Base-by-base conservation (phyloP, 2,888 invertebrate species). In the Apodemia duryi region DNA sequence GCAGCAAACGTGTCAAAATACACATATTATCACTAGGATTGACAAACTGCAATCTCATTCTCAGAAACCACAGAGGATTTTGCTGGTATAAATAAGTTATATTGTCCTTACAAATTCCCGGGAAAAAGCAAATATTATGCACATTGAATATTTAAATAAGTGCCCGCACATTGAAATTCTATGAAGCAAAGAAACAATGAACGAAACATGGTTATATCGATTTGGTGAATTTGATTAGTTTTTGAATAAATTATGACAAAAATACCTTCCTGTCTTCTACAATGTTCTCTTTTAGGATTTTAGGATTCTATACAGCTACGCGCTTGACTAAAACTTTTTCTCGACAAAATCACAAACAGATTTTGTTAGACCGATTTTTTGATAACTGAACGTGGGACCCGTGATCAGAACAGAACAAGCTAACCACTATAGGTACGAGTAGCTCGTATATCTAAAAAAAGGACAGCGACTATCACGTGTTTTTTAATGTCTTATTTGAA, bases 401-500 rank as follows among this genome's bases (percentile, higher is more conserved):
- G 6, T 38, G 6, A 38, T 5, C 38, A 38, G 38, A 38, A 6
- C 3, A 38, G 6, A 6, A 5, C 6, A 38, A 38, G 6, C 38
- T 38, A 38, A 6, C 6, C 6, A 38, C 38, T 46, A 46, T 11
- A 2, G 1, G 10, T 10, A 43, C 9, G 43, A 9, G 10, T 43
- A 43, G 5, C 9, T 10, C 43, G 2, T n/a, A 46, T n/a, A 65
- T 61, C 38, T 66, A 66, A 32, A 60, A 49, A 43, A 60, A 21
- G 62, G 51, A 62, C 64, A 21, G n/a, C 35, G 29, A 65, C 41
- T 13, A 35, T 46, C 21, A 62, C 67, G 67, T 61, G 65, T 84
- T 84, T 82, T 85, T 10, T 54, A 29, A 54, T 54, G 28, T 54
- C 28, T 29, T 21, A 21, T 21, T 21, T 21, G 21, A 21, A 21